These are phyloP conservation scores for Odontophorus gujanensis DNA, from an alignment of 2,113 vertebrate species.

Conservation along the genomic window DNA sequence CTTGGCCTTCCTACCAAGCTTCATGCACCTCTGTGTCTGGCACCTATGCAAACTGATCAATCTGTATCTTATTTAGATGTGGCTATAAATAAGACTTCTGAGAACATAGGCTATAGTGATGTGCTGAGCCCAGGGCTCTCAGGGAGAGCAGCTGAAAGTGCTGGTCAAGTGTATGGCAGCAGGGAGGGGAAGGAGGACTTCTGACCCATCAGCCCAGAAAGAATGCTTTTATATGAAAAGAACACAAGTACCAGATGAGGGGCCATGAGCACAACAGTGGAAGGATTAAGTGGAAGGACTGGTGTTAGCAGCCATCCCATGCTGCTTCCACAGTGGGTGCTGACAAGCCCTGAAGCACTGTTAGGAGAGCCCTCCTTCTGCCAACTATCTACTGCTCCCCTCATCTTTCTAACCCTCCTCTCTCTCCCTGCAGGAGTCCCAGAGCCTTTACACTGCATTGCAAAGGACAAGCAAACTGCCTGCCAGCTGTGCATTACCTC, in stretches of 20 bases:
- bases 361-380: not conserved
- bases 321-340: accelerated
- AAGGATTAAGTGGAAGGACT: not conserved
- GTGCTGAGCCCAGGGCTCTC: not conserved
- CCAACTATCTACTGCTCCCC: not conserved
- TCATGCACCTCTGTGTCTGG: constrained; percentile 35
- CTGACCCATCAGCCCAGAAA: not conserved
- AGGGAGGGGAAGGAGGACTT: not conserved
- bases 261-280: not conserved
- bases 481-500: not conserved
- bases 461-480: not conserved
- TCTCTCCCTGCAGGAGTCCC: not conserved
- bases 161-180: not conserved
- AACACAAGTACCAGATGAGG: not conserved
- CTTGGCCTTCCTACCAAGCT: constrained; percentile 39
- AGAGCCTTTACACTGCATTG: not conserved
- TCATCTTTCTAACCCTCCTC: not conserved
- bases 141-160: not conserved
- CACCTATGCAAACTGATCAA: constrained; percentile 59
- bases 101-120: not conserved
- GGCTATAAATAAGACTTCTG: not conserved
- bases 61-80: constrained; percentile 32
- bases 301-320: not conserved
- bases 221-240: not conserved
- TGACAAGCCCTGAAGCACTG: accelerated